Conservation (phyloP, 2,113 vertebrate species). For the Anolis carolinensis region DNA sequence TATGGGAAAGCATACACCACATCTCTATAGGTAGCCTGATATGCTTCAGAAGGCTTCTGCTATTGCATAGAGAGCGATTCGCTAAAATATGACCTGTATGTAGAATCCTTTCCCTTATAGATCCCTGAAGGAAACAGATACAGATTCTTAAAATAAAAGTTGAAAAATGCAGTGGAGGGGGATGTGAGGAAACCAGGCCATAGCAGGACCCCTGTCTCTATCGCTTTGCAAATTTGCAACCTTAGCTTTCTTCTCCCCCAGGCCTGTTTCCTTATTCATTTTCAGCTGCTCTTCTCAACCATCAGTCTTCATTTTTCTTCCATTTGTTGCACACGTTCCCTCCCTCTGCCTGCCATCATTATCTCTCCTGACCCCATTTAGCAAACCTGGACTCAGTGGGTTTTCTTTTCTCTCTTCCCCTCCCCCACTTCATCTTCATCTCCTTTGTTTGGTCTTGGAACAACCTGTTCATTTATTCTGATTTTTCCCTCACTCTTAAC, state of each 20-base stretch:
- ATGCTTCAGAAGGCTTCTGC: not conserved
- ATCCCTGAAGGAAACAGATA: not conserved
- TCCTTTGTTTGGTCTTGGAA: not conserved
- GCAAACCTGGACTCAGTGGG: no score
- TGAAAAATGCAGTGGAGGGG: not conserved
- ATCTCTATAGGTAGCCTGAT: not conserved
- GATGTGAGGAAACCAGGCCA: no score
- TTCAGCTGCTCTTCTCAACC: constrained; percentile 15
- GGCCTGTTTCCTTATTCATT: constrained; percentile 30
- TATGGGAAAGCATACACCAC: not conserved
- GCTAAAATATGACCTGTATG: not conserved
- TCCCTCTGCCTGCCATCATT: not conserved
- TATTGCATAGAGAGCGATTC: not conserved
- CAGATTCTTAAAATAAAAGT: not conserved
- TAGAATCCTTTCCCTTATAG: not conserved
- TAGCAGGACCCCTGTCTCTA: not conserved
- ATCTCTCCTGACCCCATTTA: not conserved
- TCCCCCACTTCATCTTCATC: not conserved
- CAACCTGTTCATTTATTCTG: not conserved
- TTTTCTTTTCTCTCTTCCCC: no score
- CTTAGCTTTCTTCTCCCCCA: not conserved
- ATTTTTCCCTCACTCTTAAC: not conserved
- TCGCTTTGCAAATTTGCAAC: not conserved
- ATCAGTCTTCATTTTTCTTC: not conserved
- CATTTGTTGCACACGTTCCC: not conserved